Base-by-base conservation (phyloP, 1,140 invertebrate genomes). In the Drosophila nannoptera region DNA sequence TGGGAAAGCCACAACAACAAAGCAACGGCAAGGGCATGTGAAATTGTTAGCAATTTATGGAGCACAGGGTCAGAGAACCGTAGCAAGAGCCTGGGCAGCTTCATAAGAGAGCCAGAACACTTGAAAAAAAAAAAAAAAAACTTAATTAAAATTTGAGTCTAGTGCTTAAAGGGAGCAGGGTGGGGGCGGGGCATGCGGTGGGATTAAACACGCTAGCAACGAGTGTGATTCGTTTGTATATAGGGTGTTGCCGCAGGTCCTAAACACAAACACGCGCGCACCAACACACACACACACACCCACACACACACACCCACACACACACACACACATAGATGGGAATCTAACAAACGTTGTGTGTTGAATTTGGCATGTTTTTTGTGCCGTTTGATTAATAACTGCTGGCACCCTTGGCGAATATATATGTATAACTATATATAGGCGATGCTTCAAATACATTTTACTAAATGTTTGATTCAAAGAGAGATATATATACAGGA, bases 91-190 rank as follows among this genome's bases (percentile, higher is more conserved):
- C 54, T 63, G 73, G 69, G 46, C 67, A 56, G 65, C 70, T 60
- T 77, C 69, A 67, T 67, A 70, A 83, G 69, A 68, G 22, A 22
- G 22, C 75, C 55, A 62, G 78, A 72, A 73, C 63, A 61, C 69
- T 76, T 66, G 63, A 83, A 80, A 78, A 22, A 22, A 22, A 22
- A 22, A 22, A 22, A 22, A 22, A 22, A 32, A 69, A 83, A 86
- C 68, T 86, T 84, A 84, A 84, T 84, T 84, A 86, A 84, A 84
- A 86, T 80, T 86, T 74, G 76, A 70, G 73, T 76, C 70, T 54
- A 56, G 69, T 70, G 65, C 76, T 71, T 72, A 22, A 22, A 22
- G 22, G 22, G 22, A 22, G 22, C 22, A 2, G 3, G 22, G 3
- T 22, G 22, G 22, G 22, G 22, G 22, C 1, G 22, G 22, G 22